These are phyloP conservation scores for Hemistola chrysoprasaria DNA, from an alignment of 2,888 invertebrate species.

Conservation along the genomic window DNA sequence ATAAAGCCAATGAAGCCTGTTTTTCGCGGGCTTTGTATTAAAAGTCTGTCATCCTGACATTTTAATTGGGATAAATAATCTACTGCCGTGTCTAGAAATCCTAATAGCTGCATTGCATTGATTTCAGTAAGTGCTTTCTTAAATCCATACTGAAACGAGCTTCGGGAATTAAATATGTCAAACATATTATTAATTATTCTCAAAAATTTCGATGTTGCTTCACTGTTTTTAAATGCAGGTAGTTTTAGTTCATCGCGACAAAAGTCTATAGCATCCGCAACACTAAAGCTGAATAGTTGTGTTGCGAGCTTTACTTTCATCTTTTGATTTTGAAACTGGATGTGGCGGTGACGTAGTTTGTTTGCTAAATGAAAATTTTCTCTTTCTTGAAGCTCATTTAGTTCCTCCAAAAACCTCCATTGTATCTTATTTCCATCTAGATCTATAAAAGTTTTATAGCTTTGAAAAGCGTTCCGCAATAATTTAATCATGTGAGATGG, in stretches of 20 bases:
- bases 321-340: slow-evolving; percentile 15
- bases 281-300: slow-evolving; percentile 17
- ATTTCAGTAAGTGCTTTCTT: no score
- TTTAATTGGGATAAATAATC: no score
- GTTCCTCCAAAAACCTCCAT: slow-evolving; percentile 4
- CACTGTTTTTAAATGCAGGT: slow-evolving; percentile 2
- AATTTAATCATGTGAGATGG: background rate
- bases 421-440: no score
- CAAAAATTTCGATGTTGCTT: slow-evolving; percentile 1
- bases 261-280: slow-evolving; percentile 19
- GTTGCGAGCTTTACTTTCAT: slow-evolving; percentile 20
- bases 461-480: background rate
- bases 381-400: slow-evolving; percentile 8
- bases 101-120: no score
- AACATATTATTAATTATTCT: slow-evolving; percentile 3
- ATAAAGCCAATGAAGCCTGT: no score
- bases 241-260: slow-evolving; percentile 7
- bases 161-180: slow-evolving; percentile 1
- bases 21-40: no score
- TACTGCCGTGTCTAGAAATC: no score
- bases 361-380: slow-evolving; percentile 15
- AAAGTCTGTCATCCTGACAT: no score
- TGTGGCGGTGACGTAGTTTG: slow-evolving; percentile 8
- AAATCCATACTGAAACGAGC: background rate
- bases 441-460: no score